Base-by-base conservation (phyloP, 1,140 invertebrate species). In the Teleopsis dalmanni region DNA sequence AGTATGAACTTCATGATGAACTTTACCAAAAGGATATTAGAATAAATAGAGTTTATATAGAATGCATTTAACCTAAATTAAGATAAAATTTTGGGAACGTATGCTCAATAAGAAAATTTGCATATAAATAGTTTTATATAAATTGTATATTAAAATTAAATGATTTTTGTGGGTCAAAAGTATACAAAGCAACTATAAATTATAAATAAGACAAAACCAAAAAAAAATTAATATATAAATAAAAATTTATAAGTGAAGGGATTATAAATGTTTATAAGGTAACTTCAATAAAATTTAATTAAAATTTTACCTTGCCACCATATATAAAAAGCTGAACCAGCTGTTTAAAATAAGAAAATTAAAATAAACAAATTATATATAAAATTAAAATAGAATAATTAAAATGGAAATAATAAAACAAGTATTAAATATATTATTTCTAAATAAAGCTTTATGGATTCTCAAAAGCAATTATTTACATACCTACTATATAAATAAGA, bases 271-370 rank as follows among this genome's bases (percentile, higher is more conserved):
- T n/a, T n/a, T n/a, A n/a, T n/a, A n/a, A n/a, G n/a, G n/a, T n/a
- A n/a, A n/a, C 22, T 43, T 43, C 10, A 26, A 21, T 16, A 8
- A 29, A 13, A 13, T 29, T 29, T 29, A 29, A 16, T 29, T 3
- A 21, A 16, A 27, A 4, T 10, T 57, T 62, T 63, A 64, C 61
- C 61, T 64, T 49, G 58, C 60, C 60, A 64, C 61, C 60, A 64
- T 53, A 64, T 50, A 50, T 57, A 57, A 54, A 64, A 48, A 44
- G 61, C 51, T 44, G 55, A 60, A 57, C 51, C 53, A 22, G 35
- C 46, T 48, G 36, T 35, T 37, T 37, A 23, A 48, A 42, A 23
- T 14, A 41, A 10, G 22, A 41, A 48, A 21, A 42, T 18, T 3
- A 42, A 48, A 48, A 42, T 16, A 48, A 48, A 41, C 16, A 10